Evolutionary conservation across 2,113 vertebrate species (phyloP).

Genomic region (Boulengerochromis microlepis): DNA sequence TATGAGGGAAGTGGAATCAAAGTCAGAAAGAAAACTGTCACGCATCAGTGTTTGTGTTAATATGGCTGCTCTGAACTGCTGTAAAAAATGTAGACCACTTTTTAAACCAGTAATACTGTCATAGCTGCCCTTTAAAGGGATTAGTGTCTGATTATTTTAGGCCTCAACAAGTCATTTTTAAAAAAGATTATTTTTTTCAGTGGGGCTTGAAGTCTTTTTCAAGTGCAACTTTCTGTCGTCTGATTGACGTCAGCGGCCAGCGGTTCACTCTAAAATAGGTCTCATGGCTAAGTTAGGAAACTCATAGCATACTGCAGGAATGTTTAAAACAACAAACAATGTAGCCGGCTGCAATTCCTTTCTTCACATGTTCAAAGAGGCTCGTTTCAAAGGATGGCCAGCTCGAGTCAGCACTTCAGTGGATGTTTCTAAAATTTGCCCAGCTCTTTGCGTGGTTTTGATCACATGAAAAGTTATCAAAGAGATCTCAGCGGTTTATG

Average conservation of each 20-base stretch:
- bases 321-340: constrained; percentile 68
- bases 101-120: neutral
- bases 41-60: neutral
- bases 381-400: constrained; percentile 12
- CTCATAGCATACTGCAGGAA: constrained; percentile 57
- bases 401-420: constrained; percentile 23
- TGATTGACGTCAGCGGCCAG: constrained; percentile 67
- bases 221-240: constrained; percentile 40
- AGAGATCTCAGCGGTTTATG: constrained; percentile 23
- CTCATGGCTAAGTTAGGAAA: constrained; percentile 68
- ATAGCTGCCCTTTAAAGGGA: neutral
- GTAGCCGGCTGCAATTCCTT: constrained; percentile 44
- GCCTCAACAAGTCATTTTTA: neutral
- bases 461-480: constrained; percentile 44
- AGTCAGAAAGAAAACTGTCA: neutral
- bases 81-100: neutral
- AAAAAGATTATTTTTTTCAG: constrained; percentile 13
- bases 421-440: constrained; percentile 16
- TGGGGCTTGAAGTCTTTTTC: constrained; percentile 42
- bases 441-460: constrained; percentile 3
- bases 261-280: constrained; percentile 68
- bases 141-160: neutral
- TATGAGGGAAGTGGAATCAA: neutral
- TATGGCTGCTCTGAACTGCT: neutral
- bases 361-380: constrained; percentile 45